A percentile compares a stretch with the other conserved stretches of the same genome.
Conservation (phyloP, 1,140 invertebrate genomes). For the Periplaneta americana region DNA sequence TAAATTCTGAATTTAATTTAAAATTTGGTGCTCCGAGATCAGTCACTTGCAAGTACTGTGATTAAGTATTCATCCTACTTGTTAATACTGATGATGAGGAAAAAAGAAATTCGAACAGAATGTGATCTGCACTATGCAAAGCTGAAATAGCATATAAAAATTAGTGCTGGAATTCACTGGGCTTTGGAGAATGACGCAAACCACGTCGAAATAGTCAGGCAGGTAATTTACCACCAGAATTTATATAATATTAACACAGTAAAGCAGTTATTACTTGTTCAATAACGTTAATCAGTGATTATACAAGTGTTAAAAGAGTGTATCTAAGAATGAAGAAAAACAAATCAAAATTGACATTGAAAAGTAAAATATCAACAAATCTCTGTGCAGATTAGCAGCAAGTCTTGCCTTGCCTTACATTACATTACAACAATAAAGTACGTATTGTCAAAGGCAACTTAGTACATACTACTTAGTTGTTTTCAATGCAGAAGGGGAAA, state of each 20-base stretch:
- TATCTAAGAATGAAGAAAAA: too few relatives aligned
- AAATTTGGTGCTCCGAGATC: slow-evolving; percentile 12
- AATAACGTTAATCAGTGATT: too few relatives aligned
- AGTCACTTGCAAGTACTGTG: slow-evolving; percentile 10
- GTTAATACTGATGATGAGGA: neutral
- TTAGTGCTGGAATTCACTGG: too few relatives aligned
- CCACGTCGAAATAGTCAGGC: too few relatives aligned
- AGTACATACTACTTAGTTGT: neutral
- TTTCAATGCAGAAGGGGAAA: too few relatives aligned
- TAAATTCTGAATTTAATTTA: slow-evolving; percentile 17
- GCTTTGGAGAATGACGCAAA: neutral
- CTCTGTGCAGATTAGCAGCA: neutral
- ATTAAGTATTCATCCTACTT: neutral
- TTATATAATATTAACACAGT: neutral
- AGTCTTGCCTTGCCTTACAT: neutral
- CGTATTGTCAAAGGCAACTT: neutral
- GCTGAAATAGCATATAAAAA: neutral
- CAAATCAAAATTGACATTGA: too few relatives aligned
- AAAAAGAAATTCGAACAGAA: neutral
- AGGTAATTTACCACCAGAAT: too few relatives aligned
- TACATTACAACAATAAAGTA: neutral
- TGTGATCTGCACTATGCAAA: neutral
- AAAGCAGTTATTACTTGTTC: neutral
- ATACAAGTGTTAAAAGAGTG: too few relatives aligned
- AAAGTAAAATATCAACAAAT: too few relatives aligned